Percentiles rank a stretch among this genome's conserved stretches.
Conservation (phyloP, 2,888 invertebrate species). For the Tipula unca region DNA sequence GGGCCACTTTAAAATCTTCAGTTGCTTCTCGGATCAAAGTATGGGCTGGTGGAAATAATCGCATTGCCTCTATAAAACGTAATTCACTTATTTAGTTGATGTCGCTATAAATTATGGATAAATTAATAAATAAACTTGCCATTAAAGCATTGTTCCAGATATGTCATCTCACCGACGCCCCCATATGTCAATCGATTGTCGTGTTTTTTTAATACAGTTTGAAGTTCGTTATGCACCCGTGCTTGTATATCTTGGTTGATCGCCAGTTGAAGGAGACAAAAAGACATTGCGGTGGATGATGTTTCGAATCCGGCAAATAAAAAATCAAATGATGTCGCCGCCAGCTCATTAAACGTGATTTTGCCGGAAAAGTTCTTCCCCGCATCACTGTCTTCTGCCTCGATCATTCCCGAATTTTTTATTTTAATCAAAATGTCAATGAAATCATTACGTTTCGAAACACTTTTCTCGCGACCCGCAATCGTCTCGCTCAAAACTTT, state of each 20-base stretch:
- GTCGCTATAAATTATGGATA: too few species aligned
- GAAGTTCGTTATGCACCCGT: slow-evolving; percentile 37
- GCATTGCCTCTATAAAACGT: slow-evolving; percentile 1
- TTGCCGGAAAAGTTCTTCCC: neutral
- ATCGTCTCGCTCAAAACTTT: slow-evolving; percentile 38
- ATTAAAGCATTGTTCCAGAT: slow-evolving; percentile 38
- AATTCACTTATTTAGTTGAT: too few species aligned
- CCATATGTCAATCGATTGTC: slow-evolving; percentile 38
- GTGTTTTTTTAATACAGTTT: slow-evolving; percentile 31
- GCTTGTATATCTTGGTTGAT: slow-evolving; percentile 35
- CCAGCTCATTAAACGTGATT: slow-evolving; percentile 37
- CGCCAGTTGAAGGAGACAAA: slow-evolving; percentile 45
- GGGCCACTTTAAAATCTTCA: slow-evolving; percentile 42
- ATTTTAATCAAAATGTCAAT: slow-evolving; percentile 40
- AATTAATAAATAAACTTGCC: too few species aligned
- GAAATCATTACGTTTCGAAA: slow-evolving; percentile 27
- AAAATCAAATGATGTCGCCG: slow-evolving; percentile 48
- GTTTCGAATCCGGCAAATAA: slow-evolving; percentile 49
- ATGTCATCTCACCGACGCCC: slow-evolving; percentile 37
- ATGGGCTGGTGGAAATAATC: neutral
- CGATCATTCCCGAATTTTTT: slow-evolving; percentile 29
- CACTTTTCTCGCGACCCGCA: slow-evolving; percentile 35
- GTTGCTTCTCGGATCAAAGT: slow-evolving; percentile 27
- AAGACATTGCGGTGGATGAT: slow-evolving; percentile 35
- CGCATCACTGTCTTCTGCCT: neutral